Evolutionary conservation across 2,113 vertebrate genomes (phyloP).

Genomic region (Heliornis fulica): DNA sequence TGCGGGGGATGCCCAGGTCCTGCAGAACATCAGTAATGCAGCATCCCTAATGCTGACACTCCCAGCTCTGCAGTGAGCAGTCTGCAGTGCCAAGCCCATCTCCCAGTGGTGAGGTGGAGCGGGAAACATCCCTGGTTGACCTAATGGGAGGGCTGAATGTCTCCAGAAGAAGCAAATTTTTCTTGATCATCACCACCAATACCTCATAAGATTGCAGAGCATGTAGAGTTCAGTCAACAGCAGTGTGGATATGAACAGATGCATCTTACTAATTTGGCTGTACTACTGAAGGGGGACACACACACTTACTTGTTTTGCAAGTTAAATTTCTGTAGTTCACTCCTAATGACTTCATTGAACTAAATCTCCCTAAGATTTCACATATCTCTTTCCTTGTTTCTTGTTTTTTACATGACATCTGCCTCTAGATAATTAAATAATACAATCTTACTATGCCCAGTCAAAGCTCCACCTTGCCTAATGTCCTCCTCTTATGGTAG

Average conservation of each 20-base stretch:
- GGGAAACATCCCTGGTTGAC: background rate
- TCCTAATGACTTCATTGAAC: background rate
- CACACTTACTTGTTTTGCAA: background rate
- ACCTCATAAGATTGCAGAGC: background rate
- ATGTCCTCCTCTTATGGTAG: background rate
- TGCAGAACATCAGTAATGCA: rapidly evolving
- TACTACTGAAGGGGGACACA: background rate
- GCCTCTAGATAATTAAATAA: background rate
- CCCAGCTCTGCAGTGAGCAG: background rate
- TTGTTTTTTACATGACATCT: background rate
- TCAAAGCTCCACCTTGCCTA: background rate
- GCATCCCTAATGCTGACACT: no score
- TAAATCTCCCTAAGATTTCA: background rate
- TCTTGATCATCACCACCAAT: background rate
- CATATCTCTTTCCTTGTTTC: background rate
- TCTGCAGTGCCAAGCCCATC: rapidly evolving
- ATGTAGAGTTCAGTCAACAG: background rate
- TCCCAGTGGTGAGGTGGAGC: background rate
- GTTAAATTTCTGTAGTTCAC: background rate
- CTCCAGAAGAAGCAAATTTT: background rate
- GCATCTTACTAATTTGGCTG: background rate
- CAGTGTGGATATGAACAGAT: background rate
- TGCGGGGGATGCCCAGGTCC: rapidly evolving
- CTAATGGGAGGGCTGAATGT: background rate
- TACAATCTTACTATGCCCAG: background rate